These are phyloP conservation scores for Xylocampa areola DNA, from an alignment of 2,888 invertebrate genomes.

Conservation along the genomic window DNA sequence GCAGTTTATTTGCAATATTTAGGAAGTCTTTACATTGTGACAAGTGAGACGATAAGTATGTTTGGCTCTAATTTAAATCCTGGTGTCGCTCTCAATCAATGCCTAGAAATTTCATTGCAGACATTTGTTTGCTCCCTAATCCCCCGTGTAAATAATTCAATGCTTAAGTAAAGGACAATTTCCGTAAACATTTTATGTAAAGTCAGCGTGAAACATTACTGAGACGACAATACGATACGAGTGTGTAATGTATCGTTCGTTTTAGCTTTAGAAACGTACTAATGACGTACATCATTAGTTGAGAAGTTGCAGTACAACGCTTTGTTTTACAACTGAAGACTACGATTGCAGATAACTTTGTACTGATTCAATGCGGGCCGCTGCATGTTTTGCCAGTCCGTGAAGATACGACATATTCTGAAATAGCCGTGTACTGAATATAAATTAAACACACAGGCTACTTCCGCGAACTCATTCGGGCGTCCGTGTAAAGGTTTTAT, in stretches of 20 bases:
- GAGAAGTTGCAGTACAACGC: conserved; percentile 25
- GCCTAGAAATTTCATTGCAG: conserved; percentile 43
- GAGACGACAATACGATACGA: conserved; percentile 1
- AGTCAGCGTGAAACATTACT: conserved; percentile 21
- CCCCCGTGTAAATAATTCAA: conserved; percentile 37
- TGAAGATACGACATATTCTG: conserved; percentile 40
- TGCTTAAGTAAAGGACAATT: conserved; percentile 25
- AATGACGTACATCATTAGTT: conserved; percentile 25
- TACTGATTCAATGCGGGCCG: conserved; percentile 47
- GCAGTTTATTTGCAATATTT: too few species aligned
- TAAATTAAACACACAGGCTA: conserved; percentile 43
- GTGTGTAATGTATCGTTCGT: conserved; percentile 2
- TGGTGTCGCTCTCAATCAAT: conserved; percentile 32
- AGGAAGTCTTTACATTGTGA: too few species aligned
- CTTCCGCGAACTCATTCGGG: conserved; percentile 30
- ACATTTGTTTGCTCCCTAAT: conserved; percentile 34
- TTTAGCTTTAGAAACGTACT: conserved; percentile 7
- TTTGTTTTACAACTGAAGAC: conserved; percentile 32
- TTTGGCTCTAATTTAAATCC: conserved; percentile 7
- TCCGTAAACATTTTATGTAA: conserved; percentile 22
- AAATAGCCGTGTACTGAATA: conserved; percentile 47
- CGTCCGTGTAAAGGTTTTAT: conserved; percentile 42
- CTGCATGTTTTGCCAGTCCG: conserved; percentile 46
- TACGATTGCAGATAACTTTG: conserved; percentile 50
- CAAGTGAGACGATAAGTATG: too few species aligned